These are phyloP conservation scores for Drosophila paulistorum DNA, from an alignment of 1,140 invertebrate genomes.

Conservation along the genomic window DNA sequence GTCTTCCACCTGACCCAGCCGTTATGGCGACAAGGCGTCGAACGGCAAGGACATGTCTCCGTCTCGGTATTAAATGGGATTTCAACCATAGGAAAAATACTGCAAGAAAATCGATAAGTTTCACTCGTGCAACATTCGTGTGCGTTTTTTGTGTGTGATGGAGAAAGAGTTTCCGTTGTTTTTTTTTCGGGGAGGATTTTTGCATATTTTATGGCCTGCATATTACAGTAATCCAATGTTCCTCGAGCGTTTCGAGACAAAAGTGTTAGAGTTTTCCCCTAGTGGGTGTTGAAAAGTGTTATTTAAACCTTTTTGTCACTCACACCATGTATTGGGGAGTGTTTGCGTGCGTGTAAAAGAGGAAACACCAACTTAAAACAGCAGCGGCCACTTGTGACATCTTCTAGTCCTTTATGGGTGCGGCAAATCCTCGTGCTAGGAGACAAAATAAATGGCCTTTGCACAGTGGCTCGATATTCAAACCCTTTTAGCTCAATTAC, in stretches of 20 bases:
- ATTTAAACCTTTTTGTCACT: conserved; percentile 24
- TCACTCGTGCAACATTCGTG: conserved; percentile 23
- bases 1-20: conserved; percentile 48
- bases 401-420: neutral
- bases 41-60: conserved; percentile 27
- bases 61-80: conserved; percentile 39
- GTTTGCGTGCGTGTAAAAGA: neutral
- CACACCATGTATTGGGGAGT: neutral
- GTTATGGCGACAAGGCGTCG: conserved; percentile 29
- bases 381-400: conserved; percentile 13
- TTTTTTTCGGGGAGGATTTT: conserved; percentile 1
- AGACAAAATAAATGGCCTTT: too few relatives aligned
- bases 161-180: neutral
- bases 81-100: conserved; percentile 20
- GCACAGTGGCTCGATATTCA: too few relatives aligned
- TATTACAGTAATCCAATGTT: conserved; percentile 5
- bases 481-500: too few relatives aligned
- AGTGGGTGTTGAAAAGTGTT: conserved; percentile 4
- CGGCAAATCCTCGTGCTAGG: neutral
- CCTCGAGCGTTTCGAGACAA: neutral
- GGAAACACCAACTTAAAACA: conserved; percentile 2
- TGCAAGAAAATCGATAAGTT: conserved; percentile 52
- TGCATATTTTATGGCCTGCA: conserved; percentile 26
- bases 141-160: neutral
- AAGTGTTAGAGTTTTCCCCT: neutral